Evolutionary conservation across 2,888 invertebrate genomes (phyloP), one percentile per base, ranked within the genome.

Genomic region (Frankliniella fusca): DNA sequence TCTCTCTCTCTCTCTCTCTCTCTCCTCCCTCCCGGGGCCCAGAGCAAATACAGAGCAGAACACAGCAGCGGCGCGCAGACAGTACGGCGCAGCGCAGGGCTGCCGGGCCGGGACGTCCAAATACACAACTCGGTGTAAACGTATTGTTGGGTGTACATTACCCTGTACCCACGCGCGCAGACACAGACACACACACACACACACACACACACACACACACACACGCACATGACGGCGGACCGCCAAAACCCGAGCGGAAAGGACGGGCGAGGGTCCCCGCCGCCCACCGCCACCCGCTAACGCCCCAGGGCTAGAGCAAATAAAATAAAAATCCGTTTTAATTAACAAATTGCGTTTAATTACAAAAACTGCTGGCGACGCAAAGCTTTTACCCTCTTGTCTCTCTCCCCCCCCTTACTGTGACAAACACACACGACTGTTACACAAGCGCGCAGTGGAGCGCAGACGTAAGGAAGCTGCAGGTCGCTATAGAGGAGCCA

Each of bases 291-390:
- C 38, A 38, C 38, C 38, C 38, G 38, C 38, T 38, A 38, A 38
- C 38, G 38, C 38, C 38, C 38, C 38, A 38, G 38, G 38, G 38
- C 38, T 38, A 38, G 5, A 5, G 70, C 27, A 76, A 76, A 76
- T 76, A 76, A 23, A 76, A 76, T 76, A 76, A 76, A 76, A 76
- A 76, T 76, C 70, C 27, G 9, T n/a, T 76, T 27, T 76, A 76
- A 76, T 76, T 76, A 76, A 76, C 70, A 76, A 76, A 76, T 76
- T 76, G 70, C 27, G 70, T 76, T 76, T 76, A 76, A 76, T 76
- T 76, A 76, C 70, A 76, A 76, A 76, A 76, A 76, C 70, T 23
- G 70, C 23, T 76, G 70, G 70, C 11, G 23, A 76, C 70, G 23
- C 61, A 61, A 11, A 61, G 61, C 61, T 20, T n/a, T 20, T 61